phyloP scores from a whole-genome alignment of 2,797 vertebrate species.

The Lophotriccus pileatus region DNA sequence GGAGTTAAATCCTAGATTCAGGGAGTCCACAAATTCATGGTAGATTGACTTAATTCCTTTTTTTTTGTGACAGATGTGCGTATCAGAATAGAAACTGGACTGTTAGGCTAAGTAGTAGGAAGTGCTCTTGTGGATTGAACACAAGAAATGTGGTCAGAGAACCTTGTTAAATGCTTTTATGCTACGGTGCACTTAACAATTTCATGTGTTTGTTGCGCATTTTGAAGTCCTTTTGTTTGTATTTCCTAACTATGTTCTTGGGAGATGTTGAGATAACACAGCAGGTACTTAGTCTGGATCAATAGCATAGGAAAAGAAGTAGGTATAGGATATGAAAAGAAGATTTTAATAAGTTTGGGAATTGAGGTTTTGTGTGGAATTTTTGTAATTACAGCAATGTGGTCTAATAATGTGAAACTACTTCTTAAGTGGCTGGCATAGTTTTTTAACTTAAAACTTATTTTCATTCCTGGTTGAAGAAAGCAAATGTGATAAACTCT shows the following conservation, averaged over 20 bases:
- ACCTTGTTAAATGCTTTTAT: not conserved
- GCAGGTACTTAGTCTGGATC: not conserved
- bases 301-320: not conserved
- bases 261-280: not conserved
- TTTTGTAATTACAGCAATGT: not conserved
- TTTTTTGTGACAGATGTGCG: not conserved
- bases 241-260: not conserved
- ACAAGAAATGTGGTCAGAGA: not conserved
- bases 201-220: rapidly evolving
- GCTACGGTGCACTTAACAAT: not conserved
- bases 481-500: not conserved
- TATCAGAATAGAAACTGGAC: not conserved
- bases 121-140: not conserved
- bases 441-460: not conserved
- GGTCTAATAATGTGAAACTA: not conserved
- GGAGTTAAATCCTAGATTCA: not conserved
- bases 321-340: not conserved
- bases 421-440: not conserved
- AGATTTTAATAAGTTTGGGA: not conserved
- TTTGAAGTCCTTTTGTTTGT: not conserved
- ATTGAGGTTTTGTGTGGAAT: not conserved
- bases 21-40: not conserved
- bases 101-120: not conserved
- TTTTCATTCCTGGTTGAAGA: not conserved
- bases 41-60: not conserved